These are phyloP conservation scores for Agriopis leucophaearia DNA, from an alignment of 2,888 invertebrate species.

Conservation along the genomic window DNA sequence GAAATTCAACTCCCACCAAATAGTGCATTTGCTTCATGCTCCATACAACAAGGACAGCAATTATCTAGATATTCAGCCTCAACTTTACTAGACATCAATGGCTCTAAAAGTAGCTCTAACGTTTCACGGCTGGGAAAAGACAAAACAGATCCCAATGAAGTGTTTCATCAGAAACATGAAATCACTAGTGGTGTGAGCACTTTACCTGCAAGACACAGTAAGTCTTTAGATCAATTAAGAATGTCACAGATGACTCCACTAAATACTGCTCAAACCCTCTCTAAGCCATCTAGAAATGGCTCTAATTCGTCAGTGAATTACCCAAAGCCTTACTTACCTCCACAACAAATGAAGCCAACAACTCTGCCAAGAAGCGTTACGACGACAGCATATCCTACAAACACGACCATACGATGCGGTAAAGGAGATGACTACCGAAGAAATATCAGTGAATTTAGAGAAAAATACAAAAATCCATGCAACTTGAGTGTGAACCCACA, in stretches of 20 bases:
- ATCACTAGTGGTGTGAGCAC: conserved; percentile 82
- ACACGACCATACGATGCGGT: conserved; percentile 74
- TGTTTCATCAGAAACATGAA: conserved; percentile 73
- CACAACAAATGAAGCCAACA: conserved; percentile 78
- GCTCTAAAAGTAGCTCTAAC: conserved; percentile 65
- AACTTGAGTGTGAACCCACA: conserved; percentile 70
- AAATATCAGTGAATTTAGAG: conserved; percentile 88
- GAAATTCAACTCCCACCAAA: conserved; percentile 82
- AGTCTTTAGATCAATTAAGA: conserved; percentile 92
- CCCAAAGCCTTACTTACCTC: conserved; percentile 77
- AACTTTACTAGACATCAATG: conserved; percentile 82
- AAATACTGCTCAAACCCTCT: conserved; percentile 66
- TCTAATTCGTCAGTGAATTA: conserved; percentile 80
- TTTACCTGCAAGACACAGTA: conserved; percentile 91
- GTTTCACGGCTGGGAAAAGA: conserved; percentile 66
- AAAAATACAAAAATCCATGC: conserved; percentile 87
- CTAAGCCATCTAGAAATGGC: conserved; percentile 71
- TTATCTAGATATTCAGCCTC: conserved; percentile 88
- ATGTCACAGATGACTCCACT: conserved; percentile 79
- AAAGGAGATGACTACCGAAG: conserved; percentile 86
- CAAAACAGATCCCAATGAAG: conserved; percentile 67
- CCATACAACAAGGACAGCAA: conserved; percentile 79
- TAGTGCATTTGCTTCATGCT: conserved; percentile 74
- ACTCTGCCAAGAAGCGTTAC: conserved; percentile 83
- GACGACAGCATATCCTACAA: conserved; percentile 78